Base-by-base conservation (phyloP, 2,797 vertebrate genomes). In the Xiphorhynchus erythropygius region DNA sequence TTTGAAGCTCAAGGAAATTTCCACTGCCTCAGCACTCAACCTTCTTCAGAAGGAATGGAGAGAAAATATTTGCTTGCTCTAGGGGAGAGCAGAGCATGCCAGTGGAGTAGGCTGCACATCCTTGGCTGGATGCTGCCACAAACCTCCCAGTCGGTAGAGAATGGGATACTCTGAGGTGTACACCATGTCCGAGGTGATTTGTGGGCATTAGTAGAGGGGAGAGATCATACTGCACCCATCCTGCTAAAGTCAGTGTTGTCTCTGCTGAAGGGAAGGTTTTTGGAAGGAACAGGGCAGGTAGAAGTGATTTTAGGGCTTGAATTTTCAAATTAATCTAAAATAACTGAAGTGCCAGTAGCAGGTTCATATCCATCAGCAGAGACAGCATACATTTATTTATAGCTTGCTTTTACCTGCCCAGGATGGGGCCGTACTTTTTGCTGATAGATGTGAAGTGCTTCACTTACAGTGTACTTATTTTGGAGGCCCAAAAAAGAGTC, bases 401-500 rank as follows among this genome's bases (percentile, higher is more conserved):
- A 62, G 27, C 83, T 93, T 85, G 69, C 79, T 94, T 94, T 96
- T 90, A 93, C 92, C 85, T 95, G 67, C 87, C 63, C 53, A 63
- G 93, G 84, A 95, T 90, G 82, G 55, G 73, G 81, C 63, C 39
- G 1, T 87, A 64, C 91, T 93, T 76, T 64, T 90, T 86, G 56
- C 81, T 94, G 89, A 94, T 86, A 89, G 95, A 93, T 94, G 73
- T 91, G 19, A 92, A 96, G 74, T 87, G 64, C 64, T 94, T 92
- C 78, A 75, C 64, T 91, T 93, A 75, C 37, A 82, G 75, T 0
- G 0, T 49, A 41, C 63, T 95, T 91, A 67, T 93, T 95, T 94
- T 94, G 85, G 84, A 93, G 86, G 86, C 30, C 41, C 11, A 59
- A 67, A 55, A 84, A 74, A 46, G 13, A 19, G 49, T 64, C 79